Conservation (phyloP, 2,888 invertebrate genomes). For the Unio pictorum region DNA sequence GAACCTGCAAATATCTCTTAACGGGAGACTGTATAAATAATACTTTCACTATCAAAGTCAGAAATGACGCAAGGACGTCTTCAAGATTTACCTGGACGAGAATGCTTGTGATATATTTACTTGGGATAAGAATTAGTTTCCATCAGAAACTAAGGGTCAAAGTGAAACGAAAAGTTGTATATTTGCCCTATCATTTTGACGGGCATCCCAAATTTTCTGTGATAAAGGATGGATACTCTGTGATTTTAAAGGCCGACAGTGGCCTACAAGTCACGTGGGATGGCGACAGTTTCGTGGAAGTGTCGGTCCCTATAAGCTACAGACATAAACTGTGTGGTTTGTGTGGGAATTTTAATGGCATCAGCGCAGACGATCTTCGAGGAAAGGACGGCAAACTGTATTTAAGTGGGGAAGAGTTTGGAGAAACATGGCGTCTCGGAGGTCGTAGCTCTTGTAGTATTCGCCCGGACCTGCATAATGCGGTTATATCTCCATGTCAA, state of each 20-base stretch:
- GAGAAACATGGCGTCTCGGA: constrained; percentile 92
- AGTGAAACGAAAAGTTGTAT: constrained; percentile 83
- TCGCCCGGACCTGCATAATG: constrained; percentile 39
- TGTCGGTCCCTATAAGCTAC: constrained; percentile 82
- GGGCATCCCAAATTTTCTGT: constrained; percentile 67
- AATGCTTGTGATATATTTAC: constrained; percentile 80
- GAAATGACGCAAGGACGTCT: constrained; percentile 87
- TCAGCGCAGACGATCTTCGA: constrained; percentile 86
- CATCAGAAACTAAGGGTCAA: constrained; percentile 90
- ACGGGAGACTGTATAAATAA: constrained; percentile 82
- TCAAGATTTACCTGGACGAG: constrained; percentile 92
- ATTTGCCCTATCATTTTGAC: constrained; percentile 78
- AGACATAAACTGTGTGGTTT: constrained; percentile 87
- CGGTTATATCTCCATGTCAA: constrained; percentile 44
- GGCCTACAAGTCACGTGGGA: constrained; percentile 93
- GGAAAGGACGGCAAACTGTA: constrained; percentile 74
- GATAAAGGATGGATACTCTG: constrained; percentile 74
- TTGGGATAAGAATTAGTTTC: constrained; percentile 72
- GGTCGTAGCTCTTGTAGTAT: constrained; percentile 74
- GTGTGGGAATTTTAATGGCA: constrained; percentile 94
- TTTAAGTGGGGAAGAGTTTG: constrained; percentile 82
- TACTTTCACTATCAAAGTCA: constrained; percentile 89
- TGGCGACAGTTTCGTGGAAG: constrained; percentile 91
- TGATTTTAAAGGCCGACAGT: constrained; percentile 70
- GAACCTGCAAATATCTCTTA: constrained; percentile 88